Evolutionary conservation across 2,888 invertebrate genomes (phyloP).

Genomic region (Slavum lentiscoides): DNA sequence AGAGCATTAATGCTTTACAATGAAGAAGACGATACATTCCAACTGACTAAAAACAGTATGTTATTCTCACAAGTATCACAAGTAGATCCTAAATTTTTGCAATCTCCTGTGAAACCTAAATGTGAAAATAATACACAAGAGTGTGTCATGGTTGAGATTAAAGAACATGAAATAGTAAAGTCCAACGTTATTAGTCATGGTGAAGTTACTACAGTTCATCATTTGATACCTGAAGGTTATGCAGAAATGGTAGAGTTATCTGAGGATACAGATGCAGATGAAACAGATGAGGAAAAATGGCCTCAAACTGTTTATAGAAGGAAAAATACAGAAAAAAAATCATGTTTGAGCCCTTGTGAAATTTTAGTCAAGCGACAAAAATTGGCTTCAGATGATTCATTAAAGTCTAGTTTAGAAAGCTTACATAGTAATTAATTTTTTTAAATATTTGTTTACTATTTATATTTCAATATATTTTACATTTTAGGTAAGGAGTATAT

Average conservation of each 20-base stretch:
- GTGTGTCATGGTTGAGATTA: slow-evolving; percentile 67
- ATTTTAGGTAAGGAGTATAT: slow-evolving; percentile 44
- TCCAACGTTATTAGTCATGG: slow-evolving; percentile 62
- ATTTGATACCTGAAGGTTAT: slow-evolving; percentile 59
- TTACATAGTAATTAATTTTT: slow-evolving; percentile 44
- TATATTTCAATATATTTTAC: slow-evolving; percentile 16
- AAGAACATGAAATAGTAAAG: slow-evolving; percentile 71
- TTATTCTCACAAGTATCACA: slow-evolving; percentile 72
- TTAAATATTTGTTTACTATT: not conserved
- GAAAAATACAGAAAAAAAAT: slow-evolving; percentile 47
- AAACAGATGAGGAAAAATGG: slow-evolving; percentile 57
- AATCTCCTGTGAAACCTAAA: slow-evolving; percentile 42
- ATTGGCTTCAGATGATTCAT: slow-evolving; percentile 56
- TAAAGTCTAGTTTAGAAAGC: slow-evolving; percentile 51
- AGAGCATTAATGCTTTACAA: slow-evolving; percentile 38
- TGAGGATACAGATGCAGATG: slow-evolving; percentile 60
- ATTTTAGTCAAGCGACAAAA: slow-evolving; percentile 57
- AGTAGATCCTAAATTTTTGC: slow-evolving; percentile 58
- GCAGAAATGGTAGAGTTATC: slow-evolving; percentile 63
- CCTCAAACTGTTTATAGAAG: slow-evolving; percentile 55
- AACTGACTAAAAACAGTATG: slow-evolving; percentile 69
- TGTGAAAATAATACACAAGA: slow-evolving; percentile 50
- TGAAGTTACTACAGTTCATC: slow-evolving; percentile 60
- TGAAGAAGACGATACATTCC: slow-evolving; percentile 63
- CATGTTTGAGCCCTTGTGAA: slow-evolving; percentile 55